These are phyloP conservation scores for Lampris megalopsis DNA, from an alignment of 2,113 vertebrate species.

Conservation along the genomic window DNA sequence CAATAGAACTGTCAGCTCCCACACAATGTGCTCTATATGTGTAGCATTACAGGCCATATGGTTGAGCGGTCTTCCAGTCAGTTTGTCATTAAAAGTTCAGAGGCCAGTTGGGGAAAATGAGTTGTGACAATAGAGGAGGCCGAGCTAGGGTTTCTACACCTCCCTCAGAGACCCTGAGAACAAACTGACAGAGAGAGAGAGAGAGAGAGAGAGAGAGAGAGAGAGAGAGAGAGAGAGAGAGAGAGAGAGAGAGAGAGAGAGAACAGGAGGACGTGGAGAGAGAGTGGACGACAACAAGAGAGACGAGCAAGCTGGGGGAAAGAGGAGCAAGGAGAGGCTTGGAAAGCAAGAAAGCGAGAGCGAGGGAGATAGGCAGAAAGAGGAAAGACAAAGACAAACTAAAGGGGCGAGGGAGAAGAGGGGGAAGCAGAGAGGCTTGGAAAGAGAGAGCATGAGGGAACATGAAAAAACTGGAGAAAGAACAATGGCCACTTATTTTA, in stretches of 20 bases:
- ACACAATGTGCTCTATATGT: neutral
- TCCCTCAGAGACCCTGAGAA: neutral
- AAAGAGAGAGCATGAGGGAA: conserved; percentile 1
- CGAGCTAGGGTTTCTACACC: conserved; percentile 41
- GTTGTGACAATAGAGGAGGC: conserved; percentile 47
- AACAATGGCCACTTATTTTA: no score
- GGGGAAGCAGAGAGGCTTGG: neutral
- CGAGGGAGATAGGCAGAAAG: neutral
- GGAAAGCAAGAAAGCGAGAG: neutral
- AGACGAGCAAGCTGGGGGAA: neutral
- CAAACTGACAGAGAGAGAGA: neutral
- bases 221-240: conserved; percentile 24
- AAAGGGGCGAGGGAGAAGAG: neutral
- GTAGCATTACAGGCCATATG: conserved; percentile 24
- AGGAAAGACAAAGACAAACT: neutral
- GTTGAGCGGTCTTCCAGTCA: conserved; percentile 39
- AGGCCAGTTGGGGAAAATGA: conserved; percentile 49
- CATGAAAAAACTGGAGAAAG: neutral
- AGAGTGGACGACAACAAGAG: neutral
- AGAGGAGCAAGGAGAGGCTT: neutral
- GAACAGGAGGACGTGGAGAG: neutral
- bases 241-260: conserved; percentile 20
- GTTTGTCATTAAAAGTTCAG: conserved; percentile 61
- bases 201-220: conserved; percentile 19
- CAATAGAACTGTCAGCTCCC: neutral